A percentile compares a stretch with the other conserved stretches of the same genome.
These are phyloP conservation scores for Adelosebastes latens DNA, from an alignment of 2,797 vertebrate species.

Conservation along the genomic window DNA sequence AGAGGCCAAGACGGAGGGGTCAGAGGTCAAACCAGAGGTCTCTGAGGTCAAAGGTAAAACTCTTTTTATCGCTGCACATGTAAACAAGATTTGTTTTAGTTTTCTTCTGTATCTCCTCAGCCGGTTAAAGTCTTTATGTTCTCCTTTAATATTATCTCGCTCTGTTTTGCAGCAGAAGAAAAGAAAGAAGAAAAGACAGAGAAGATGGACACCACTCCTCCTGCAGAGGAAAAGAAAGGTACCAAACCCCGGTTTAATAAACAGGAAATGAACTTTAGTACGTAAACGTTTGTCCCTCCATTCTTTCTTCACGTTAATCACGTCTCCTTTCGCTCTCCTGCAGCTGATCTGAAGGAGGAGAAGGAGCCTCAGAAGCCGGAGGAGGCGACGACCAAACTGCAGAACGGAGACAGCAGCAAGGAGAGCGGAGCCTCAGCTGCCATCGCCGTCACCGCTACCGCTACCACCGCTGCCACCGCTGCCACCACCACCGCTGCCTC, in stretches of 20 bases:
- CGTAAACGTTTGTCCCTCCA: neutral
- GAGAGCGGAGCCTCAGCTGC: conserved; percentile 61
- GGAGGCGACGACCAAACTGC: conserved; percentile 87
- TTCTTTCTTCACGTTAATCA: neutral
- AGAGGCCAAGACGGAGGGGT: conserved; percentile 65
- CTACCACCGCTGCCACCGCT: rapidly evolving
- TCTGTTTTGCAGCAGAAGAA: conserved; percentile 61
- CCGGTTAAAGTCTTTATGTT: too few relatives aligned
- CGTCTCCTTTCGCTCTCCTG: neutral
- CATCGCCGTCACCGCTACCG: rapidly evolving
- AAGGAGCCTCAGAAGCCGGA: conserved; percentile 85
- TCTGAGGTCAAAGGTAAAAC: conserved; percentile 75
- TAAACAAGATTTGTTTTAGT: too few relatives aligned
- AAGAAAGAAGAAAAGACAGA: conserved; percentile 76
- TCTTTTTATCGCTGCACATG: neutral
- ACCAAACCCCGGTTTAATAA: neutral
- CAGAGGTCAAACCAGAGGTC: conserved; percentile 76
- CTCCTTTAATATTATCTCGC: rapidly evolving
- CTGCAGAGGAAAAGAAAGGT: conserved; percentile 89
- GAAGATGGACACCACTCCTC: conserved; percentile 79
- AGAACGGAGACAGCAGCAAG: conserved; percentile 91
- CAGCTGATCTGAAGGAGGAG: conserved; percentile 84
- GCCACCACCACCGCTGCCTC: rapidly evolving
- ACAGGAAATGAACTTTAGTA: too few relatives aligned
- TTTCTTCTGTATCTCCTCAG: too few relatives aligned